Evolutionary conservation across 2,888 invertebrate genomes (phyloP), one percentile per base, ranked within the genome.

Genomic region (Pomacea canaliculata): DNA sequence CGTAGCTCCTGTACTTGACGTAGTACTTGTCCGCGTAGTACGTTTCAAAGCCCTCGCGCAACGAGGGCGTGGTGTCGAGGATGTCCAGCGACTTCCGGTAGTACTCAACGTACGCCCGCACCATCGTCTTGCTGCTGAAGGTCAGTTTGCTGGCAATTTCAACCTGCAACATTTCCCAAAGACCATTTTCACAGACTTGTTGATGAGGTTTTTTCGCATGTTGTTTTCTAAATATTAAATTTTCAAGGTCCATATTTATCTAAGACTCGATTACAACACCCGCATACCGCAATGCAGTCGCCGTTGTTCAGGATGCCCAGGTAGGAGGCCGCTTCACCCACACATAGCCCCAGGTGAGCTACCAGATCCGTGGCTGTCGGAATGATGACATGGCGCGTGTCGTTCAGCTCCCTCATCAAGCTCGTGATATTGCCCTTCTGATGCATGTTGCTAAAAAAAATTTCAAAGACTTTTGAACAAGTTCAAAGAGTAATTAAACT

Each of bases 221-320:
- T 37, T 37, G 37, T 37, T 37, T 37, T 37, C 37, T 37, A 37
- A 37, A 37, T 37, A 37, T 23, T 23, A 0, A 23, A 23, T 5
- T 37, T 37, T 37, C 37, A 37, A 37, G 37, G 37, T 37, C 5
- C 37, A 37, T 37, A 37, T 37, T 37, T 1, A 37, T 37, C 37
- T 37, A 23, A 23, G 37, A 37, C 37, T 37, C 37, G 5, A 37
- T 37, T 37, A 37, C 37, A 37, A 5, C 3, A 37, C 37, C 37
- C 5, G 37, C 51, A 79, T 72, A 85, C 84, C 59, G 83, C 84
- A 12, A 84, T 79, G 71, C 85, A 84, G 51, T 85, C 85, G 19
- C 84, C 84, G 19, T 80, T 79, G 73, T 82, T 78, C 12, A 85
- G 80, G 19, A 85, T 76, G 12, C 85, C 85, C 63, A 85, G 79